A percentile compares a stretch with the other conserved stretches of the same genome.
Evolutionary conservation across 64 coral and sea anemone species (phyloP).

Genomic region (Actinia equina): DNA sequence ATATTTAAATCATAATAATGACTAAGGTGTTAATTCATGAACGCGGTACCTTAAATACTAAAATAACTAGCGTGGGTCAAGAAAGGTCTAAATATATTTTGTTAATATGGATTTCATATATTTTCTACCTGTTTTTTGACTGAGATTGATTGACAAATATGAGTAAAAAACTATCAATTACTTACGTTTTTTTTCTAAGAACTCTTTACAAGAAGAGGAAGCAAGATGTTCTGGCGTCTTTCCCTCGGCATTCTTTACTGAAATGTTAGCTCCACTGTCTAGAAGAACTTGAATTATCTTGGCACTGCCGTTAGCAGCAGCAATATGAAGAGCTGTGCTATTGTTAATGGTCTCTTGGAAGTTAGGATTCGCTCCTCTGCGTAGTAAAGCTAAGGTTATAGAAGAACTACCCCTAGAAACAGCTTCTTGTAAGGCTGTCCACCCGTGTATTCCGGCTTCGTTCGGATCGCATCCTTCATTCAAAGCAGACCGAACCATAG

Average conservation of each 20-base stretch:
- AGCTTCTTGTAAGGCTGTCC: constrained; percentile 74
- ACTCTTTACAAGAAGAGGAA: constrained; percentile 43
- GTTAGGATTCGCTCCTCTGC: constrained; percentile 53
- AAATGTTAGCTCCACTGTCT: constrained; percentile 46
- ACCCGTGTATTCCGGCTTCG: constrained; percentile 27
- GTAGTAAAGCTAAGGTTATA: constrained; percentile 45
- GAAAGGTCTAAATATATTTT: background rate
- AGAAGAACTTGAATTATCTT: constrained; percentile 61
- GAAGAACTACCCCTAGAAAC: constrained; percentile 49
- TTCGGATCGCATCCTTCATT: constrained; percentile 52
- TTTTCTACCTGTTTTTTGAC: background rate
- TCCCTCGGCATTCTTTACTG: constrained; percentile 47
- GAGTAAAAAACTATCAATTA: background rate
- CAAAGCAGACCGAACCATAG: constrained; percentile 48
- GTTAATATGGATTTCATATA: background rate
- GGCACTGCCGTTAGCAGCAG: constrained; percentile 56
- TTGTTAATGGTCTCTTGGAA: constrained; percentile 57
- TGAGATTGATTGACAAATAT: background rate
- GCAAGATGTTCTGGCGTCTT: constrained; percentile 73
- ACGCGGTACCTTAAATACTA: background rate
- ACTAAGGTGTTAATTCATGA: too few species aligned
- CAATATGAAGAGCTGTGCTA: constrained; percentile 67
- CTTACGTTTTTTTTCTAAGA: constrained; percentile 75
- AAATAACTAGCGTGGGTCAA: too few species aligned
- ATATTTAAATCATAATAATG: background rate